Percentiles rank a stretch among this genome's conserved stretches.
Evolutionary conservation across 1,140 invertebrate species (phyloP).

Genomic region (Eueides isabella): DNA sequence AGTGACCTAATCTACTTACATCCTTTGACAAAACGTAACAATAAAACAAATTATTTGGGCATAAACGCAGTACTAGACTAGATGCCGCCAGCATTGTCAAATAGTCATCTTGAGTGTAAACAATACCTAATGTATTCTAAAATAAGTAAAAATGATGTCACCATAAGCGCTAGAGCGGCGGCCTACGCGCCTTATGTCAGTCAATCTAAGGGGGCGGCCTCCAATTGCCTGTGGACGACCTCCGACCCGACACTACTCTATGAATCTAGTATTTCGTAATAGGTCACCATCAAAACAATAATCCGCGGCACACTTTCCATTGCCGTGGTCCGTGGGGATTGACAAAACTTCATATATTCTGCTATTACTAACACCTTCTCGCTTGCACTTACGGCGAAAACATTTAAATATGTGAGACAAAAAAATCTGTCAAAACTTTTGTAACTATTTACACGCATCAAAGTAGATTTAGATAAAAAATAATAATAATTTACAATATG

Average conservation of each 20-base stretch:
- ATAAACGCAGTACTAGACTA: conserved; percentile 3
- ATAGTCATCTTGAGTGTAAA: conserved; percentile 19
- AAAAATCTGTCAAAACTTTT: conserved; percentile 73
- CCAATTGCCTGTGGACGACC: conserved; percentile 49
- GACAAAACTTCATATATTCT: conserved; percentile 55
- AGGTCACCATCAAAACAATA: conserved; percentile 74
- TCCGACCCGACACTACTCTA: conserved; percentile 46
- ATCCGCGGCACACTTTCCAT: conserved; percentile 73
- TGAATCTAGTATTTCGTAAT: conserved; percentile 68
- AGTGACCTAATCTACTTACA: conserved; percentile 49
- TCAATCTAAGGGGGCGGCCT: conserved; percentile 47
- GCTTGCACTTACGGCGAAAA: conserved; percentile 47
- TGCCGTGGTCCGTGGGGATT: conserved; percentile 57
- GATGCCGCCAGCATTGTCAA: conserved; percentile 3
- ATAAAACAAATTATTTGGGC: conserved; percentile 30
- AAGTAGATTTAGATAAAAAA: conserved; percentile 31
- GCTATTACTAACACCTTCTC: conserved; percentile 48
- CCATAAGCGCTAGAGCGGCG: conserved; percentile 40
- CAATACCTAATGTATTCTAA: conserved; percentile 51
- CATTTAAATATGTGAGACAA: conserved; percentile 49
- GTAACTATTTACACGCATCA: conserved; percentile 64
- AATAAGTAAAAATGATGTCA: conserved; percentile 68
- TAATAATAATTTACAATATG: conserved; percentile 16
- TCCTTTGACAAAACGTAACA: conserved; percentile 40
- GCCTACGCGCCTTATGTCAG: conserved; percentile 68